Conservation (phyloP, 2,113 vertebrate genomes). For the Mirza zaza region DNA sequence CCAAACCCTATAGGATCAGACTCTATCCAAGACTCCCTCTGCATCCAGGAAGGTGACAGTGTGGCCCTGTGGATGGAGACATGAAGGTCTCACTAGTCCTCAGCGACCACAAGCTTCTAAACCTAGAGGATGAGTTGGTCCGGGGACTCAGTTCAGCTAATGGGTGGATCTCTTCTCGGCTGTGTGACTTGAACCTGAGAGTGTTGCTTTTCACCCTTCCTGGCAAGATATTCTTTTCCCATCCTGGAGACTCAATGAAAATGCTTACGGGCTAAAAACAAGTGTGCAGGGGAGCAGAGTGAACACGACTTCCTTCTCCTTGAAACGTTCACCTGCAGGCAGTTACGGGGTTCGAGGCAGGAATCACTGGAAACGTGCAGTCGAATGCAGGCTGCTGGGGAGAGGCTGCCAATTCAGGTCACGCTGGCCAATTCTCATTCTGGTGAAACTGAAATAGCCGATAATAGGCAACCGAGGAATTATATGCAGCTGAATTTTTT, state of each 20-base stretch:
- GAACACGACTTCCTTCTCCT: neutral
- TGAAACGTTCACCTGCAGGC: neutral
- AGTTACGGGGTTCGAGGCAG: neutral
- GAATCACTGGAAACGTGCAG: neutral
- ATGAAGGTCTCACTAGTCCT: neutral
- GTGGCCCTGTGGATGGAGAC: neutral
- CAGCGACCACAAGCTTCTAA: neutral
- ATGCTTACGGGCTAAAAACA: neutral
- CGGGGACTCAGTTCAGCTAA: neutral
- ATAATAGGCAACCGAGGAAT: neutral
- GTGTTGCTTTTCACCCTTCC: neutral
- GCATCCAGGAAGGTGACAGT: neutral
- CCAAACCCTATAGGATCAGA: neutral
- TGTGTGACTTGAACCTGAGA: neutral
- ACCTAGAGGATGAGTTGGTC: neutral
- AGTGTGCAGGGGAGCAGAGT: neutral
- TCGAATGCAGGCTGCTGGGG: neutral
- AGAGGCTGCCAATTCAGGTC: neutral
- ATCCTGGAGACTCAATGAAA: neutral
- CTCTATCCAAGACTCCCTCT: neutral
- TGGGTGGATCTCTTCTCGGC: neutral
- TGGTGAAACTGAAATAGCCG: neutral
- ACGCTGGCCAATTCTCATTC: neutral
- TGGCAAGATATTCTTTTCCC: neutral
- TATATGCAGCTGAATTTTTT: conserved; percentile 11